Evolutionary conservation across 2,113 vertebrate genomes (phyloP).

Genomic region (Stomatorhinus ivindoensis): DNA sequence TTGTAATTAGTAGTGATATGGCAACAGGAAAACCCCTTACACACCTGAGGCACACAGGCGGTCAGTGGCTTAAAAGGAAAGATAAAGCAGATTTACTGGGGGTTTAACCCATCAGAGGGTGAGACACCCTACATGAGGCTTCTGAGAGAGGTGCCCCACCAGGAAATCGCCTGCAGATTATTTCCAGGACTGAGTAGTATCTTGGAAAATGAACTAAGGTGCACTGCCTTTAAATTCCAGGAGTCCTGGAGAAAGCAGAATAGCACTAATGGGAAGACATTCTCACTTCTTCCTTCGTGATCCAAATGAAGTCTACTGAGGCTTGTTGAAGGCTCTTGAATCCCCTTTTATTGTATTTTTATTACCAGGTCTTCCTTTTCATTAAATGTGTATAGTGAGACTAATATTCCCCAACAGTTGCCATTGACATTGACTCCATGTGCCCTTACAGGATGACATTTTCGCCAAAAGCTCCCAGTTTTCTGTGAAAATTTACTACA

Average conservation of each 20-base stretch:
- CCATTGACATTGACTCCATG: background rate
- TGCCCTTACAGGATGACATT: conserved; percentile 36
- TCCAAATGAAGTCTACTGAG: background rate
- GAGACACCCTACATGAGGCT: background rate
- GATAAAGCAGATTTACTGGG: background rate
- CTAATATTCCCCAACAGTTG: background rate
- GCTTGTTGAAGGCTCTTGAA: background rate
- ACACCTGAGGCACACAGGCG: background rate
- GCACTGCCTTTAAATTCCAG: background rate
- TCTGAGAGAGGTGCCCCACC: background rate
- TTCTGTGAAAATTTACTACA: conserved; percentile 71
- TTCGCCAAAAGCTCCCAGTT: conserved; percentile 55
- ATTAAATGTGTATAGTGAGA: background rate
- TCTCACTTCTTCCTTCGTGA: background rate
- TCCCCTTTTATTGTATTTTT: background rate
- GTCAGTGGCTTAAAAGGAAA: background rate
- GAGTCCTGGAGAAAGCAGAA: background rate
- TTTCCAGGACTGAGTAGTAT: background rate
- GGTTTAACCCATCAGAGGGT: background rate
- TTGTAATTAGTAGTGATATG: background rate
- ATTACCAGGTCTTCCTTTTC: background rate
- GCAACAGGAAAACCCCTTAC: background rate
- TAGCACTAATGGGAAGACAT: background rate
- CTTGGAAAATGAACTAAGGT: background rate
- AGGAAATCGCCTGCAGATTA: background rate